Evolutionary conservation across 2,888 invertebrate species (phyloP), one percentile per base, ranked within the genome.

Genomic region (Xestia xanthographa): DNA sequence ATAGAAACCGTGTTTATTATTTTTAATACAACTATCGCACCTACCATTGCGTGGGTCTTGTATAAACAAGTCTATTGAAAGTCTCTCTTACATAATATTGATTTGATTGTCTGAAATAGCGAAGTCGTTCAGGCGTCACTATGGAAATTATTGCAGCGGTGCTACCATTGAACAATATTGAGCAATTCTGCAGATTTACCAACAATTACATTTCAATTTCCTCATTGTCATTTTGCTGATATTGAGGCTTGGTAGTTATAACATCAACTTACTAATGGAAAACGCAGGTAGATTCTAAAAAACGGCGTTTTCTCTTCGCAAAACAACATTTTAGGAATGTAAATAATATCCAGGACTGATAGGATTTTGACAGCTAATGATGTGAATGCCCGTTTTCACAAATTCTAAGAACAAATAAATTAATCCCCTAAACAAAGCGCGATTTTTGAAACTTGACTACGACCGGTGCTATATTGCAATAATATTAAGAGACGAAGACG

Each of bases 71-170:
- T 5, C 20, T n/a, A n/a, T 63, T 41, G 63, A 4, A 26, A 17
- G 26, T 3, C 63, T n/a, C 17, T 17, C n/a, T 63, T 77, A 58
- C 56, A n/a, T 68, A 77, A 83, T 62, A 43, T 22, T 69, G 62
- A 50, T 41, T 48, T 2, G n/a, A 45, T 17, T n/a, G 11, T 56
- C 4, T 78, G 72, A 63, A 79, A 72, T 72, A 65, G 14, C 38
- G 69, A 50, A 76, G 26, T 69, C 60, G 60, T 50, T 69, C 34
- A 26, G 17, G 69, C 69, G 69, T 50, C 3, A 69, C 77, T 17
- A 22, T 43, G 5, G 38, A 26, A 63, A 56, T 63, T n/a, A 38
- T 63, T 41, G 62, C 76, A 41, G 22, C 48, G 6, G 14, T 11
- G 53, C 20, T 48, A 48, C 12, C 9, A 56, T 72, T 56, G 26